phyloP scores from a whole-genome alignment of 2,797 vertebrate genomes.

The Phaenicophaeus curvirostris region DNA sequence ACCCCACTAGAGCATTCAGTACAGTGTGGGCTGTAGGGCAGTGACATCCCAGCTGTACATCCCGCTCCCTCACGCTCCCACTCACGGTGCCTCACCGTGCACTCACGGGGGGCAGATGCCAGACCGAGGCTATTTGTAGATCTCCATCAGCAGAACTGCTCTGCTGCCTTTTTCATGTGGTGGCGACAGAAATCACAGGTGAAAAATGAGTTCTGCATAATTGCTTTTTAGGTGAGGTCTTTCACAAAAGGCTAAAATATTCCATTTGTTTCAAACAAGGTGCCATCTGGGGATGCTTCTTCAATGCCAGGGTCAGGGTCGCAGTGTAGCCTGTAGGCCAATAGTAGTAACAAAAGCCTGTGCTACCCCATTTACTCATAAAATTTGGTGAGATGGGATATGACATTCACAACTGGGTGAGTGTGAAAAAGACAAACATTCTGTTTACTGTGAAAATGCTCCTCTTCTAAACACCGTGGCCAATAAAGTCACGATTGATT shows the following conservation, averaged over 20 bases:
- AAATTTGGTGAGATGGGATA: neutral
- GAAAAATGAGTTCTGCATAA: neutral
- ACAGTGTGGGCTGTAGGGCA: neutral
- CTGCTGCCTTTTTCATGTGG: neutral
- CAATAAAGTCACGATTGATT: neutral
- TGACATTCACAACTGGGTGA: neutral
- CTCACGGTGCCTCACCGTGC: neutral
- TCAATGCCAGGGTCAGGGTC: neutral
- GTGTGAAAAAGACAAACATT: neutral
- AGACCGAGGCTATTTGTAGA: neutral
- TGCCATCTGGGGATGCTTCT: neutral
- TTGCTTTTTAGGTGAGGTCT: neutral
- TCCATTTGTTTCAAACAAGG: neutral
- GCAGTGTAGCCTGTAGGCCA: neutral
- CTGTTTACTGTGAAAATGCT: neutral
- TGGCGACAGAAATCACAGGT: neutral
- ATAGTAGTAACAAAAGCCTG: neutral
- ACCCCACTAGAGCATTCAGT: neutral
- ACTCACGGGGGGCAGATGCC: neutral
- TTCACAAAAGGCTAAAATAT: neutral
- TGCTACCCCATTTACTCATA: neutral
- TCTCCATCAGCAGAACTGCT: neutral
- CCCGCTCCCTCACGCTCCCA: accelerated
- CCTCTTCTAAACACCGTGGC: neutral
- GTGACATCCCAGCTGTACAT: neutral